Evolutionary conservation across 2,888 invertebrate genomes (phyloP), one percentile per base, ranked within the genome.

Genomic region (Scelioninae gen. 2): DNA sequence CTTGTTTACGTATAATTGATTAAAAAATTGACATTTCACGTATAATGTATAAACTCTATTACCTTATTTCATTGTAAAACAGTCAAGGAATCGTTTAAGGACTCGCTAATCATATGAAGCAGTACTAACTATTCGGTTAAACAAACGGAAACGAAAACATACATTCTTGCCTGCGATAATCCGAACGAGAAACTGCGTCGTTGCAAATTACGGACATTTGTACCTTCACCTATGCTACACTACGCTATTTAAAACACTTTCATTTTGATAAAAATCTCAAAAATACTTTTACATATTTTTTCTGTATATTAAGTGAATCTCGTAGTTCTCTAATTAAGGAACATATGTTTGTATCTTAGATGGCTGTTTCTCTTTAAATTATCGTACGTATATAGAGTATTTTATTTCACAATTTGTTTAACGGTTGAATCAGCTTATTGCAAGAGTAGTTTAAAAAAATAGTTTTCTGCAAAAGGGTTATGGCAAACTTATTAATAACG

Each of bases 11-110:
- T 18, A n/a, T 58, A 16, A 39, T 48, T 57, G 25, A n/a, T 52
- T 41, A 11, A 53, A 53, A 19, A 43, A 55, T 43, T 31, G 50
- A 7, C 39, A n/a, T n/a, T n/a, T n/a, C n/a, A n/a, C n/a, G n/a
- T n/a, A n/a, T n/a, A n/a, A n/a, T n/a, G n/a, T n/a, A n/a, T 78
- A 75, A n/a, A 37, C 72, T 76, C 78, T 82, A 81, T 55, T 65
- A 74, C 71, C 75, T 79, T 80, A 80, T 58, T 61, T 67, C 60
- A 61, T 43, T 43, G 48, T 55, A 57, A 57, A 73, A 63, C 52
- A 61, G 61, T 67, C 63, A 48, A 63, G 41, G 33, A 25, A 46
- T 48, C 31, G 22, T 11, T 69, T 61, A n/a, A 53, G 64, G 25
- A 57, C 53, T 60, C 19, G 60, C 68, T 73, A 67, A 63, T 61